phyloP scores from a whole-genome alignment of 2,113 vertebrate genomes.

The Atlantisia rogersi region DNA sequence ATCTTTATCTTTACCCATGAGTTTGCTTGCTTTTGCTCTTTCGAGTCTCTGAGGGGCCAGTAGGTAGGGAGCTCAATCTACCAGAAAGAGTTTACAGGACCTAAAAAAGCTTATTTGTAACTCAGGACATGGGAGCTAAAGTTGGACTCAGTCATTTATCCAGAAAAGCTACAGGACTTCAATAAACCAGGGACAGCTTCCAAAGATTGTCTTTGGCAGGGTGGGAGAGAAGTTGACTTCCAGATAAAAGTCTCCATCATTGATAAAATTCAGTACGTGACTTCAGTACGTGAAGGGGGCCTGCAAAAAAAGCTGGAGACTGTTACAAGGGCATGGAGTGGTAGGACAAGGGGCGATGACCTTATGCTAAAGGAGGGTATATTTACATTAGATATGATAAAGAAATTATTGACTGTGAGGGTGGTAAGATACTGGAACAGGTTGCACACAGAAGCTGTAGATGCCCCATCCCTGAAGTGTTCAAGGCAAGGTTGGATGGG shows the following conservation, averaged over 20 bases:
- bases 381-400: no score
- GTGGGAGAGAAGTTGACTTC: neutral
- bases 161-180: neutral
- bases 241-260: neutral
- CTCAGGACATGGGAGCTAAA: neutral
- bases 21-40: neutral
- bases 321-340: no score
- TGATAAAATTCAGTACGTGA: neutral
- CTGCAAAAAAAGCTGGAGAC: no score
- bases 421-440: no score
- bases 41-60: neutral
- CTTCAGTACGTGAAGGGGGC: no score
- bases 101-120: neutral
- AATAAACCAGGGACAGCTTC: neutral
- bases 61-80: neutral
- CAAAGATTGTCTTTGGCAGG: neutral
- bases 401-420: no score
- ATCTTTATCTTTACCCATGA: neutral
- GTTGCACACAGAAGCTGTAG: no score
- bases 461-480: no score
- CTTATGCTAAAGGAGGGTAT: no score
- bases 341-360: no score
- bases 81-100: neutral
- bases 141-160: neutral
- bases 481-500: no score